Base-by-base conservation (phyloP, 2,797 vertebrate genomes). In the Ceryle rudis region DNA sequence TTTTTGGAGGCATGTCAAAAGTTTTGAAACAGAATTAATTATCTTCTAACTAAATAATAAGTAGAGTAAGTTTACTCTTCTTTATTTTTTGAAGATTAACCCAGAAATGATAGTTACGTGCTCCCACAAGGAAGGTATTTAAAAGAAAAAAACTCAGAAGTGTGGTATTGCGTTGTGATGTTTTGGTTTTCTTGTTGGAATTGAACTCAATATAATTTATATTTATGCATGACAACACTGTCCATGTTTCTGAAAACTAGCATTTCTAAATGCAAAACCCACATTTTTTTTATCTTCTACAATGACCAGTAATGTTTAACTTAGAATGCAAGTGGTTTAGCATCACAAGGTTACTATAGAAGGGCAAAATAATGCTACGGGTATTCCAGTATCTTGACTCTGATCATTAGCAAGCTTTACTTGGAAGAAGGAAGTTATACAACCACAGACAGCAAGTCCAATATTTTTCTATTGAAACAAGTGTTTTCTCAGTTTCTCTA, bases 21-120 rank as follows among this genome's bases (percentile, higher is more conserved):
- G 35, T 85, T 95, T 85, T 85, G 71, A 87, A 91, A 60, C n/a
- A 87, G 87, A 95, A 87, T 55, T 1, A 82, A 85, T 89, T 89
- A 8, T 44, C 35, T 82, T 65, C 8, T 60, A 55, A 29, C 9
- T 69, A 86, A 82, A 62, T 69, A 54, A 26, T 67, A 87, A 61
- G 21, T 55, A 39, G 20, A 47, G 60, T 62, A 89, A 66, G 13
- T n/a, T 84, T 72, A 58, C 9, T 12, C 0, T 4, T 52, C 41
- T 78, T 86, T 77, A 18, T 84, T 89, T 95, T 54, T 89, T 86
- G 58, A 69, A 28, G 8, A 75, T 90, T 93, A 86, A 69, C 54
- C 12, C 16, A 93, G 64, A 67, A 83, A 52, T 71, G 4, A 21
- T n/a, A 64, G 23, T 37, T 84, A 4, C 31, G 71, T 86, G 4